Evolutionary conservation across 2,797 vertebrate species (phyloP), one percentile per base, ranked within the genome.

Genomic region (Enteromius radiatus): DNA sequence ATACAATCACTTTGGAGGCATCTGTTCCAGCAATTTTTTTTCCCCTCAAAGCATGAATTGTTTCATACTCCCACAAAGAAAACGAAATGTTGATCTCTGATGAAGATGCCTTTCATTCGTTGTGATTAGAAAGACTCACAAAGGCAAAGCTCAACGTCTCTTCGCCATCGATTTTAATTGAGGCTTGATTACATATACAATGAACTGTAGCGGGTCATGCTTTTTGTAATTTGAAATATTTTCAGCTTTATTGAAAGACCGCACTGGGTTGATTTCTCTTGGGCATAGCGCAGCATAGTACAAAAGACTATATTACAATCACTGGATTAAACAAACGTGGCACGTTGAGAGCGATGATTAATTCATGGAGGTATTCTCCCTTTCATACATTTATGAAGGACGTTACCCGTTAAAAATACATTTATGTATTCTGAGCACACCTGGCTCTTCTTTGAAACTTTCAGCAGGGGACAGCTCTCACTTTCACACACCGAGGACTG

Each of bases 381-480:
- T 86, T 84, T 84, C 65, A 76, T 79, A 82, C 80, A 84, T 80
- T 77, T 84, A 77, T 84, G 85, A 86, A 86, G 85, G 85, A 80
- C 81, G 61, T 81, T 84, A 81, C 65, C 73, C 47, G 56, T 77
- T 67, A 69, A 86, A 81, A 80, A 74, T 43, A 19, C 36, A 77
- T 80, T 63, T 76, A 43, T 26, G 77, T 73, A 86, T 70, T 76
- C 77, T 11, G 41, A 33, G 81, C 85, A 83, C 77, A 83, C 71
- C 63, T 63, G 19, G 68, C 33, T 71, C 45, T 65, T 63, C 84
- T 84, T 81, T 81, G 52, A 94, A 93, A 94, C 81, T 93, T 95
- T 95, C 92, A 94, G 94, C 91, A 61, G 52, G 26, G 90, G 90
- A 94, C 93, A 93, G 92, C 92, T 92, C 90, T 88, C 78, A 81